Evolutionary conservation across 2,797 vertebrate species (phyloP), one percentile per base, ranked within the genome.

Genomic region (Apogon talboti): DNA sequence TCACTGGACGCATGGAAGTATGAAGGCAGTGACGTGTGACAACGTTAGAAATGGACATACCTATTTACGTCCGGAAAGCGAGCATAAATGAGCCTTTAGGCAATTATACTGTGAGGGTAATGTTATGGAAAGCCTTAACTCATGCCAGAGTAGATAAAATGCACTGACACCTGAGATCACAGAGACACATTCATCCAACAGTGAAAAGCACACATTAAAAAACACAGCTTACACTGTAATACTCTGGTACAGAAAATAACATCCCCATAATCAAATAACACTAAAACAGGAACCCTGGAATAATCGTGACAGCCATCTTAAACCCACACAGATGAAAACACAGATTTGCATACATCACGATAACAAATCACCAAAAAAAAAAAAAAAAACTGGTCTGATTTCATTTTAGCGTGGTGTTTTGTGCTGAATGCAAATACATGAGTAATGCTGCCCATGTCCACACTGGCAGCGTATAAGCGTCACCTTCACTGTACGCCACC

Each of bases 401-500:
- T 51, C 10, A 33, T 24, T 53, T 40, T 21, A 42, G n/a, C 47
- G 47, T 16, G 47, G 14, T 18, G 44, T 6, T 48, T 53, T 64
- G 42, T 15, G 43, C 48, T 41, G 44, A 49, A 11, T 6, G n/a
- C 12, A 60, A 68, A 35, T 19, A 15, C 21, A 53, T 51, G 14
- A 11, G 9, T 53, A 53, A 10, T 15, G 28, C 10, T 48, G 45
- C 24, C 18, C 19, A 9, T 10, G 28, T 63, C 56, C 64, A 41
- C 58, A 46, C 11, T 49, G 43, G 42, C 38, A 46, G 48, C 2
- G 53, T 65, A 42, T 8, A 13, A 35, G 43, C 60, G 2, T 71
- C 74, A 69, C 62, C 71, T 71, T 56, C 66, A 50, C 53, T 40
- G 52, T 43, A 62, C 43, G 57, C 61, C 47, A 35, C n/a, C 2